Evolutionary conservation across 2,113 vertebrate species (phyloP).

Genomic region (Tricholaema leucomelas): DNA sequence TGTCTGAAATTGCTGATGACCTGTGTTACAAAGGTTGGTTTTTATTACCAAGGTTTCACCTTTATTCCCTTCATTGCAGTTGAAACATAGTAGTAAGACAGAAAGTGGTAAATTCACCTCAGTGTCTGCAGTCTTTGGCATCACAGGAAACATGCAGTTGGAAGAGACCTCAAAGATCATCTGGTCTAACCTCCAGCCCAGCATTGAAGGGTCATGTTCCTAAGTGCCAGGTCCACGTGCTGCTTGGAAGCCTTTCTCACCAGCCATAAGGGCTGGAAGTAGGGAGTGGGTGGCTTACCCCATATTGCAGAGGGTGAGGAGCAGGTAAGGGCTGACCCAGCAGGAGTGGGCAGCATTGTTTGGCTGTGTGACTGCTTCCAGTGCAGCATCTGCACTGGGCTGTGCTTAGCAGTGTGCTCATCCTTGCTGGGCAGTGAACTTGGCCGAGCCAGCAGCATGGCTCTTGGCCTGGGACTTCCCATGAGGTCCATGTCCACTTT

Average conservation of each 20-base stretch:
- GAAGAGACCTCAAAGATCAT: no score
- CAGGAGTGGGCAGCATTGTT: accelerated
- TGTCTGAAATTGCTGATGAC: background rate
- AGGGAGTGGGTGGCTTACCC: background rate
- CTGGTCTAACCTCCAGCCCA: no score
- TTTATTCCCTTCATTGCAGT: accelerated
- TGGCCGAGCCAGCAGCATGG: accelerated
- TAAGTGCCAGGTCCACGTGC: no score
- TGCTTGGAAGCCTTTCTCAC: background rate
- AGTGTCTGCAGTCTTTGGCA: no score
- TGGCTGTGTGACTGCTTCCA: background rate
- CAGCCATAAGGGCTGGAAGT: background rate
- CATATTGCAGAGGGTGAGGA: no score
- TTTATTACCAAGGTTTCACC: background rate
- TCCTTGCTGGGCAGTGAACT: accelerated
- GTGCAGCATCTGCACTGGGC: background rate
- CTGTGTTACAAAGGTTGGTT: background rate
- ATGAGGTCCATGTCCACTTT: accelerated
- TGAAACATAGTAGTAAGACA: background rate
- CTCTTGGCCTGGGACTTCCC: background rate
- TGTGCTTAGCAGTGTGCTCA: accelerated
- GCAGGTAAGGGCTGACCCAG: accelerated
- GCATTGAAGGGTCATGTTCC: no score
- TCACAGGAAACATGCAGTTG: no score
- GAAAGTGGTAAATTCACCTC: background rate